Percentiles rank a stretch among this genome's conserved stretches.
Conservation (phyloP, 2,113 vertebrate species). For the Brachirus orientalis region DNA sequence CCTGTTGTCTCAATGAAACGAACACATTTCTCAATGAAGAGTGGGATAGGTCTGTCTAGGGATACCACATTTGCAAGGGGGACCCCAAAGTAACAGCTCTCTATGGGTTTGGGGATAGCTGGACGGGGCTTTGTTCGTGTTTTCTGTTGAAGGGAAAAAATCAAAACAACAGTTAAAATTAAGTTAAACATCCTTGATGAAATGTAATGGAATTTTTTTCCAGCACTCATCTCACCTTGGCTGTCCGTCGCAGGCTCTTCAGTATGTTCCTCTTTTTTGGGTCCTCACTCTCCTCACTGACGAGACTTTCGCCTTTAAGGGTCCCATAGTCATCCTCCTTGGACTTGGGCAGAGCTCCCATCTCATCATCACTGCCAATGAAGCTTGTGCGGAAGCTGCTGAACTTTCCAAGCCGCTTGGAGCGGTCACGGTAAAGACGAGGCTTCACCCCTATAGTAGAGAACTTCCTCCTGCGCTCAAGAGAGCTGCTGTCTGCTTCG, state of each 20-base stretch:
- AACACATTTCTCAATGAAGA: slow-evolving; percentile 96
- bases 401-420: slow-evolving; percentile 90
- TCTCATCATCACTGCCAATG: slow-evolving; percentile 93
- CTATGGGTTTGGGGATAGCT: slow-evolving; percentile 90
- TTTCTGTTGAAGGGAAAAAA: slow-evolving; percentile 80
- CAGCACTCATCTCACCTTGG: slow-evolving; percentile 84
- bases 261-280: slow-evolving; percentile 92
- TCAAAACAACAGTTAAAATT: not conserved
- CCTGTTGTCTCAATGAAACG: slow-evolving; percentile 95
- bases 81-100: slow-evolving; percentile 92
- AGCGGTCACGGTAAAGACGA: slow-evolving; percentile 89
- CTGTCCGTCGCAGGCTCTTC: slow-evolving; percentile 90
- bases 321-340: slow-evolving; percentile 90
- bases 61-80: slow-evolving; percentile 89
- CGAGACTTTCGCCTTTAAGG: slow-evolving; percentile 86
- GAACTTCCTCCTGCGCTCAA: slow-evolving; percentile 88
- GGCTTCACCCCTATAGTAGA: slow-evolving; percentile 87
- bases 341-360: slow-evolving; percentile 86
- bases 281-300: slow-evolving; percentile 83
- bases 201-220: too few species aligned
- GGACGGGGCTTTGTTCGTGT: slow-evolving; percentile 91
- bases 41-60: slow-evolving; percentile 89
- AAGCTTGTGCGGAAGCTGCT: slow-evolving; percentile 91
- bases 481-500: slow-evolving; percentile 91
- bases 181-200: not conserved